Evolutionary conservation across 2,888 invertebrate species (phyloP).

Genomic region (Nephrotoma guestfalica): DNA sequence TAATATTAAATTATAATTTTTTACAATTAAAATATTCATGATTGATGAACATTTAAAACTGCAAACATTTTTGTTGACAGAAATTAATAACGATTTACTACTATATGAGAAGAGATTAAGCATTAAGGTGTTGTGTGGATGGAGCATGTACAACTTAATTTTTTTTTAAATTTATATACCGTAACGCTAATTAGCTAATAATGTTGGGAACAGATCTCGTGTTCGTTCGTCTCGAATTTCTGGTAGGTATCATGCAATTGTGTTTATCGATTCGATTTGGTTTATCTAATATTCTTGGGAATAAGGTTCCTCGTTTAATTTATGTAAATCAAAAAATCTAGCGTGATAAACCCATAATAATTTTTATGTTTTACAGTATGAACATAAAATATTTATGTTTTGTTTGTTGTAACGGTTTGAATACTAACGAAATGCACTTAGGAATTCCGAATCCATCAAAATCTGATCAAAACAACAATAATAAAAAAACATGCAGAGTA

Average conservation of each 20-base stretch:
- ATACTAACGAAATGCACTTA: neutral
- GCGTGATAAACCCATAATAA: neutral
- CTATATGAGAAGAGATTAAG: neutral
- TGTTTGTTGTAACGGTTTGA: neutral
- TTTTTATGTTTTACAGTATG: neutral
- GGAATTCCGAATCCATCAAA: neutral
- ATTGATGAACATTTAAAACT: neutral
- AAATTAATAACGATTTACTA: neutral
- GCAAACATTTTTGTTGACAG: neutral
- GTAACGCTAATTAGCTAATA: neutral
- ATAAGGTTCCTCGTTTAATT: neutral
- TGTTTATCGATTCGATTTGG: too few relatives aligned
- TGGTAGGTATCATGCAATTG: too few relatives aligned
- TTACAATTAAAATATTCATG: neutral
- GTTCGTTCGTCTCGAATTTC: neutral
- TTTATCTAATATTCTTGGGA: neutral
- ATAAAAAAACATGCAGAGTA: neutral
- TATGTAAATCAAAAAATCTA: neutral
- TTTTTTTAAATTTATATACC: neutral
- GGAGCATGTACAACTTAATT: neutral
- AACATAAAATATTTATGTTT: neutral
- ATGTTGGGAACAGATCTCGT: neutral
- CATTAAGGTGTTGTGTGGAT: neutral
- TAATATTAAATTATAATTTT: neutral
- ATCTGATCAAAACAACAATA: neutral